Percentiles rank a stretch among this genome's conserved stretches.
Conservation (phyloP, 2,113 vertebrate genomes). For the Psilopsiagon aurifrons region DNA sequence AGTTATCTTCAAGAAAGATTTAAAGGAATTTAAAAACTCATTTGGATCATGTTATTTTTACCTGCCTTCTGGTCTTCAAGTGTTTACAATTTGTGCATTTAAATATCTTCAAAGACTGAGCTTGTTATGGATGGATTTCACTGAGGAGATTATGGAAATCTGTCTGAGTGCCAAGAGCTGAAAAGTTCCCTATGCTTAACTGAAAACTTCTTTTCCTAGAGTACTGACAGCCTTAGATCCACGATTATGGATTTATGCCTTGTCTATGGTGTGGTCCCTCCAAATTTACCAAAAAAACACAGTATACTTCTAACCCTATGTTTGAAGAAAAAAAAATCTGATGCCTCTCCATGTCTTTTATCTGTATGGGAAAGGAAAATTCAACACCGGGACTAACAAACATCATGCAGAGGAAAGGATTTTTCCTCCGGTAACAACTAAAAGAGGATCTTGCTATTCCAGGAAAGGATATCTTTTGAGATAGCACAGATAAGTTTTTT, state of each 20-base stretch:
- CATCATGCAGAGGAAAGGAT: not conserved
- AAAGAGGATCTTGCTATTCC: not conserved
- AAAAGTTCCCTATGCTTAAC: not conserved
- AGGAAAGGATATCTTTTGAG: not conserved
- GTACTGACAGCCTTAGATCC: not conserved
- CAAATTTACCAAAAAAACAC: not conserved
- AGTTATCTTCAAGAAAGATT: not conserved
- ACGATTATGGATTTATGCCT: not conserved
- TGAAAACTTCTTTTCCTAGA: not conserved
- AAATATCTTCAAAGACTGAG: not conserved
- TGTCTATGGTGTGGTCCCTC: not conserved
- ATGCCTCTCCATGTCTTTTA: not conserved
- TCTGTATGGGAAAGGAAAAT: not conserved
- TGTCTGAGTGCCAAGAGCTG: not conserved
- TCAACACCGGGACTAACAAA: not conserved
- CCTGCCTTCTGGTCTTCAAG: not conserved
- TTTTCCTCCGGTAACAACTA: not conserved
- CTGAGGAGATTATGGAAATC: not conserved
- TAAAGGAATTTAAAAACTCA: not conserved
- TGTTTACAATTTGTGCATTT: not conserved
- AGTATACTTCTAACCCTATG: not conserved
- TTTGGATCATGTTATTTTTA: not conserved
- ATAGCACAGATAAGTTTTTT: not conserved
- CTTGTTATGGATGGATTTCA: not conserved
- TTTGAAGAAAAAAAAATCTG: not conserved